Evolutionary conservation across 2,888 invertebrate genomes (phyloP).

Genomic region (Athripsodes cinereus): DNA sequence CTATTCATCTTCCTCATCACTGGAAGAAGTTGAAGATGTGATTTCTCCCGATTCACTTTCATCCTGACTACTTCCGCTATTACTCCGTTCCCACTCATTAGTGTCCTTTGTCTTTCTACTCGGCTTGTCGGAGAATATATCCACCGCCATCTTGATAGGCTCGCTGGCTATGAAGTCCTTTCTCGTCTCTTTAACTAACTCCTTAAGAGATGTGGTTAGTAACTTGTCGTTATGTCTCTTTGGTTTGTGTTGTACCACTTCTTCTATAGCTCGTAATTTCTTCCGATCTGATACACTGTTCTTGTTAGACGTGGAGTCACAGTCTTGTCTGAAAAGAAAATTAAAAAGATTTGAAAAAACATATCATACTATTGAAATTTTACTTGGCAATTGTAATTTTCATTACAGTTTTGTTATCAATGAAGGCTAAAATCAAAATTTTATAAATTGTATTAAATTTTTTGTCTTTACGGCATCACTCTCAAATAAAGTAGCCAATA

Average conservation of each 20-base stretch:
- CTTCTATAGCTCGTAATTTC: slow-evolving; percentile 10
- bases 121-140: slow-evolving; percentile 24
- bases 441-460: no score
- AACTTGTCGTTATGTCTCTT: slow-evolving; percentile 21
- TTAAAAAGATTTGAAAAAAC: no score
- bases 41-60: slow-evolving; percentile 1
- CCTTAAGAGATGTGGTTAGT: slow-evolving; percentile 23
- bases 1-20: slow-evolving; percentile 5
- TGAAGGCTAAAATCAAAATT: no score
- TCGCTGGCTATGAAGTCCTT: slow-evolving; percentile 21
- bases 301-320: slow-evolving; percentile 23
- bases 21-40: neutral
- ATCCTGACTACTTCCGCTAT: neutral
- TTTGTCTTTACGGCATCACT: no score
- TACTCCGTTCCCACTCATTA: slow-evolving; percentile 9
- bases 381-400: no score
- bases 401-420: no score
- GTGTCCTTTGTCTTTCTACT: neutral
- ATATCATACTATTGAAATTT: no score
- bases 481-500: no score
- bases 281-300: slow-evolving; percentile 28
- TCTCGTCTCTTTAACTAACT: slow-evolving; percentile 25
- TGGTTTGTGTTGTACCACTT: slow-evolving; percentile 16
- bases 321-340: slow-evolving; percentile 5
- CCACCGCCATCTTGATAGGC: slow-evolving; percentile 26